Base-by-base conservation (phyloP, 2,113 vertebrate genomes). In the Butorides virescens region DNA sequence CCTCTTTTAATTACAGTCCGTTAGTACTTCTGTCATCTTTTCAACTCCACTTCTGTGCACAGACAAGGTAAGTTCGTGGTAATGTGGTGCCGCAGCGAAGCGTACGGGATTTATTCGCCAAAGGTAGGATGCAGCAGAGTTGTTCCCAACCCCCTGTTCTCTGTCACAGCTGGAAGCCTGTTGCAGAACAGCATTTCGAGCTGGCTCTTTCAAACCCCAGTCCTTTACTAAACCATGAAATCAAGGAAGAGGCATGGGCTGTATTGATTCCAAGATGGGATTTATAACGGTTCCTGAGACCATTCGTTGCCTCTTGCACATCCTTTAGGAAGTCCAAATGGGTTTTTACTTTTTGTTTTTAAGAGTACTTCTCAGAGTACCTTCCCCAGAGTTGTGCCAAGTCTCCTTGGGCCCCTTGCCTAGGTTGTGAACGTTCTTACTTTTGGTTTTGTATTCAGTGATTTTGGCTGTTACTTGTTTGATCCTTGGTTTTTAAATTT, bases 61-160 rank as follows among this genome's bases (percentile, higher is more conserved):
- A 73, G 78, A 67, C 86, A 96, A 94, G 94, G 97, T 97, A 96
- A 97, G 92, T 97, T 61, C 81, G 74, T 86, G 95, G 95, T 50
- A 96, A 70, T 75, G 22, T 85, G 80, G 47, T 89, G 71, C 84
- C 91, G 95, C 84, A 56, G 79, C 85, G 23, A 63, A 91, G 76
- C 91, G 52, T 91, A 42, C 42, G 44, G 47, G 70, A 97, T 86
- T 93, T 95, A 49, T 34, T 92, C 95, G 5, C 63, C 95, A 94
- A 98, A 95, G 90, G 97, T 95, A 97, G 88, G 93, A 95, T 5
- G 49, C 72, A 90, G 52, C 52, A 83, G 91, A 55, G 86, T 46
- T 46, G 62, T 59, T 74, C 37, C 34, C 74, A 46, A 5, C 21
- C 18, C 66, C 19, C 36, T 47, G 19, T 27, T 62, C 58, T 44